Evolutionary conservation across 2,888 invertebrate species (phyloP).

Genomic region (Pristionchus entomophagus): DNA sequence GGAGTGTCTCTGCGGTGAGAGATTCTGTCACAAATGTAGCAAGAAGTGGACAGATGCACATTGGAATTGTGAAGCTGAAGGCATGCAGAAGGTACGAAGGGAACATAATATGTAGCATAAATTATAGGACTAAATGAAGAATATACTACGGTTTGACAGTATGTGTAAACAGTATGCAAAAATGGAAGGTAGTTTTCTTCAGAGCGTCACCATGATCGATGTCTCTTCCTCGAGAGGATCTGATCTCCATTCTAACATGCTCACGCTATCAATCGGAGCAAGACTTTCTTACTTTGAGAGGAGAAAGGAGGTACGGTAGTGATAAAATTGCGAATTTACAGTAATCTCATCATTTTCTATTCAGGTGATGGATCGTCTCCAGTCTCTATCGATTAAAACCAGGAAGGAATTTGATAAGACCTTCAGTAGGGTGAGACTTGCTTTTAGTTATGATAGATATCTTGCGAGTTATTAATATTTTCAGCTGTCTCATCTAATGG

Average conservation of each 20-base stretch:
- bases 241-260: neutral
- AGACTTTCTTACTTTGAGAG: slow-evolving; percentile 22
- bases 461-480: neutral
- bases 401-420: slow-evolving; percentile 25
- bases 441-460: neutral
- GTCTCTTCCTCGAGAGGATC: neutral
- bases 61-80: neutral
- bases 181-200: neutral
- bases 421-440: neutral
- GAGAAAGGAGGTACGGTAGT: slow-evolving; percentile 27
- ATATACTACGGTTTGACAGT: no score
- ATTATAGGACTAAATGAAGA: no score
- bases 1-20: neutral
- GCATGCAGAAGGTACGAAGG: neutral
- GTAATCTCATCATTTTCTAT: neutral
- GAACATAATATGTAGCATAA: no score
- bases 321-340: neutral
- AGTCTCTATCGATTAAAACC: slow-evolving; percentile 11
- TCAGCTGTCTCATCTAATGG: slow-evolving; percentile 38
- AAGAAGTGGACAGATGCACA: slow-evolving; percentile 22
- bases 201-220: slow-evolving; percentile 38
- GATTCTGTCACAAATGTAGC: neutral
- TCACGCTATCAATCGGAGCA: slow-evolving; percentile 17
- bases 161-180: no score
- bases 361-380: slow-evolving; percentile 26